Evolutionary conservation across 2,888 invertebrate species (phyloP).

Genomic region (Myopa tessellatipennis): DNA sequence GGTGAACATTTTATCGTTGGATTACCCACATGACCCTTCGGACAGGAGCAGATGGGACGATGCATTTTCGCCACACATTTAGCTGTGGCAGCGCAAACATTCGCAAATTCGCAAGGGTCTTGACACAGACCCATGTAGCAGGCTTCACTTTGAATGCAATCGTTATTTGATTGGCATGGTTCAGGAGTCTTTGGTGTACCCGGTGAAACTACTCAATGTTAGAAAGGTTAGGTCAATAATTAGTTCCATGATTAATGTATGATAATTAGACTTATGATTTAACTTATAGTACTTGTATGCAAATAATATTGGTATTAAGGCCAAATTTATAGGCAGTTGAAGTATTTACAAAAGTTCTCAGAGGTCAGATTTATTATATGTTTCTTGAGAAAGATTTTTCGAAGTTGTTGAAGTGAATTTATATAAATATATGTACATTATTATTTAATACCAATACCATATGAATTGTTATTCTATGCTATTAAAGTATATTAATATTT

Average conservation of each 20-base stretch:
- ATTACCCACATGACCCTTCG: conserved; percentile 83
- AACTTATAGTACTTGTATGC: not conserved
- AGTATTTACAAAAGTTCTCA: conserved; percentile 13
- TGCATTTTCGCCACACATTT: conserved; percentile 85
- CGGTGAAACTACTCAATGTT: conserved; percentile 73
- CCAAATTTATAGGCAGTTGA: not conserved
- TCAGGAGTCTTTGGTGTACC: conserved; percentile 79
- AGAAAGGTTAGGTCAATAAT: conserved; percentile 41
- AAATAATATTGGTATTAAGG: conserved; percentile 32
- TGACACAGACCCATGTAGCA: conserved; percentile 86
- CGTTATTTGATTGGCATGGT: conserved; percentile 84
- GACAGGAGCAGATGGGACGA: conserved; percentile 85
- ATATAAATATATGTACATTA: not conserved
- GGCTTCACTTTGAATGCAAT: conserved; percentile 85
- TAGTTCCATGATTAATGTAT: conserved; percentile 18
- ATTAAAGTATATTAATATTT: too few species aligned
- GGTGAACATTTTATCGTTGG: conserved; percentile 84
- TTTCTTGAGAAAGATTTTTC: too few species aligned
- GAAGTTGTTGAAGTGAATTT: too few species aligned
- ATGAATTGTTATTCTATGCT: not conserved
- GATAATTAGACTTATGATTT: conserved; percentile 41
- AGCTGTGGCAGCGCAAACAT: conserved; percentile 80
- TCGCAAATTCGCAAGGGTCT: conserved; percentile 85
- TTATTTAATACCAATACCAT: conserved; percentile 32
- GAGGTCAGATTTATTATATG: too few species aligned